Conservation (phyloP, 2,888 invertebrate genomes). For the Nemoura dubitans region DNA sequence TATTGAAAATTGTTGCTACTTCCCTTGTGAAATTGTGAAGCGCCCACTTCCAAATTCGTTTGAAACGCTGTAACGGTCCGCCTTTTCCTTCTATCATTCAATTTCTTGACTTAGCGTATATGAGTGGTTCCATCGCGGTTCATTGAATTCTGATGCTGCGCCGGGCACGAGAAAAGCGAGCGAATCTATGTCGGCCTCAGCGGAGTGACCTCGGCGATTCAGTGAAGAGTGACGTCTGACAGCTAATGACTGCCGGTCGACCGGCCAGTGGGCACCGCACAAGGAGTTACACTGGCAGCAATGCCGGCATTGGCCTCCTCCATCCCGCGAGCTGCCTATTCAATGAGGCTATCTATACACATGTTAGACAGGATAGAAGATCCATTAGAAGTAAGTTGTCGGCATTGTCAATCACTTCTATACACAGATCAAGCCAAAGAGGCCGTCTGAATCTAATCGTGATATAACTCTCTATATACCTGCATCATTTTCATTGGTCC, state of each 20-base stretch:
- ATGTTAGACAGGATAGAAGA: slow-evolving; percentile 37
- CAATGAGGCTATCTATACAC: slow-evolving; percentile 38
- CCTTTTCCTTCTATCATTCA: background rate
- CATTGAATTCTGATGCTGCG: background rate
- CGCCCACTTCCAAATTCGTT: too few relatives aligned
- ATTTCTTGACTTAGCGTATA: background rate
- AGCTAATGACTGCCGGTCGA: slow-evolving; percentile 41
- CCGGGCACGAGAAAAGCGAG: background rate
- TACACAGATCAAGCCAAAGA: slow-evolving; percentile 29
- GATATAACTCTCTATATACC: slow-evolving; percentile 10
- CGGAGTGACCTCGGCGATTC: slow-evolving; percentile 31
- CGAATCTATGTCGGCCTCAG: background rate
- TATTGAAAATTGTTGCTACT: too few relatives aligned
- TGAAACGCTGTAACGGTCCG: too few relatives aligned
- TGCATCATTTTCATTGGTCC: slow-evolving; percentile 14
- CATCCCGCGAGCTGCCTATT: background rate
- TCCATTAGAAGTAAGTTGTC: slow-evolving; percentile 36
- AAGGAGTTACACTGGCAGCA: background rate
- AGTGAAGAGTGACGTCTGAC: slow-evolving; percentile 39
- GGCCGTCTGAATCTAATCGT: background rate
- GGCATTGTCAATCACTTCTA: slow-evolving; percentile 38
- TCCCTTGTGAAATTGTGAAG: too few relatives aligned
- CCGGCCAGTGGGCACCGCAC: slow-evolving; percentile 20
- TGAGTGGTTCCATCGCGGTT: background rate
- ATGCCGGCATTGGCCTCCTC: background rate